Evolutionary conservation across 53 echinoderm and acorn worm genomes (phyloP), one percentile per base, ranked within the genome.

Genomic region (Luidia sarsii): DNA sequence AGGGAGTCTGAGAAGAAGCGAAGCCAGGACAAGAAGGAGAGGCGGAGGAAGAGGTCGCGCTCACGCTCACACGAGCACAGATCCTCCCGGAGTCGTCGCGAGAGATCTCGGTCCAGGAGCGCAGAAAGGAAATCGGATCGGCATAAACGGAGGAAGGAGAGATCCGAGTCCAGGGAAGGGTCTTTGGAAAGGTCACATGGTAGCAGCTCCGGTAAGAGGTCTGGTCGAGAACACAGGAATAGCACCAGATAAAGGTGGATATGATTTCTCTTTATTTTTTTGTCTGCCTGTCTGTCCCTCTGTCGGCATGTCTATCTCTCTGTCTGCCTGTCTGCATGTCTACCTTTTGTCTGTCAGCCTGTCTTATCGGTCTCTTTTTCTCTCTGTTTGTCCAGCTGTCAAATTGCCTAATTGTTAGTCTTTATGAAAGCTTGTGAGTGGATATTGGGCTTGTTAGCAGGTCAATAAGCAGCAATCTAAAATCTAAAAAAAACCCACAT

Each of bases 151-250:
- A 82, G 85, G 52, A 77, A 83, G 55, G 83, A 83, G 3, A 77
- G 77, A 0, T 86, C 86, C 14, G 86, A 86, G 52, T 90, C 90
- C 3, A 65, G 92, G 57, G 92, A 88, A 43, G 70, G 84, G 73
- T 92, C 92, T 8, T 32, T 75, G 31, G 88, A 92, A 51, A 85
- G 85, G 73, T 88, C 88, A 55, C 84, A 71, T 64, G 57, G 90
- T 56, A 89, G 89, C 90, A 95, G 92, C 85, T 92, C 95, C 80
- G 95, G 95, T 95, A 95, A 95, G 95, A 87, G 79, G 90, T 90
- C 95, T 74, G 89, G 90, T 84, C 90, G 90, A 92, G 92, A 92
- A 90, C 87, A 82, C 84, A 89, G 87, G 86, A 82, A 89, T 89
- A 92, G 92, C 75, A 86, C 95, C 80, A 70, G 75, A 77, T 95